phyloP scores from a whole-genome alignment of 2,888 invertebrate genomes.

The Chouioia cunea region DNA sequence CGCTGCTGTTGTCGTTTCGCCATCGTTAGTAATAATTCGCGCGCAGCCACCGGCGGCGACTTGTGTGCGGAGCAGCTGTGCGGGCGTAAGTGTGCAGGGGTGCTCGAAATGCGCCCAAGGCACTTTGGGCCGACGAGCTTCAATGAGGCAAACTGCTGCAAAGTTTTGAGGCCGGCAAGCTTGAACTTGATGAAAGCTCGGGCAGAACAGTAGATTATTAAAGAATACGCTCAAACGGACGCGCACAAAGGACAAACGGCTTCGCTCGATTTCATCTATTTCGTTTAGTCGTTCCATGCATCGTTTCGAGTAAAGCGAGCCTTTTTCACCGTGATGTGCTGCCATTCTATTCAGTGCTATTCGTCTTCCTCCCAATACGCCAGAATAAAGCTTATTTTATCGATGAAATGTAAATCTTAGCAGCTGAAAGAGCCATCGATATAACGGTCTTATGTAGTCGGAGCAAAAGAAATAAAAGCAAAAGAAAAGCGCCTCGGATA shows the following conservation, averaged over 20 bases:
- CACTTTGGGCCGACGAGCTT: background rate
- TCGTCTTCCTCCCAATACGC: too few relatives aligned
- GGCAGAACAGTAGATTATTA: background rate
- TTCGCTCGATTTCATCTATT: too few relatives aligned
- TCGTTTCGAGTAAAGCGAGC: too few relatives aligned
- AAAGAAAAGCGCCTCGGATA: constrained; percentile 17
- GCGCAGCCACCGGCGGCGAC: background rate
- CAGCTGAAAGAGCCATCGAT: too few relatives aligned
- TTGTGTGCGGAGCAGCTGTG: background rate
- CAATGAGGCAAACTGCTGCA: constrained; percentile 2
- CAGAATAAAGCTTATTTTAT: too few relatives aligned
- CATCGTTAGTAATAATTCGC: constrained; percentile 44
- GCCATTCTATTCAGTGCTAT: too few relatives aligned
- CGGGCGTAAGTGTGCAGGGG: background rate
- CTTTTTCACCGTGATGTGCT: too few relatives aligned
- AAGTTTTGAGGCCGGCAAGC: background rate
- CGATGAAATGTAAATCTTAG: too few relatives aligned
- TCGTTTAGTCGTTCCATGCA: too few relatives aligned
- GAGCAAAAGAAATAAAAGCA: background rate
- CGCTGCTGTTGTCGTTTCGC: constrained; percentile 13
- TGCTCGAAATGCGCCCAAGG: constrained; percentile 5
- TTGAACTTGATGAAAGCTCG: background rate
- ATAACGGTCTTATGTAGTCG: background rate
- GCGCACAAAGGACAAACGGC: too few relatives aligned
- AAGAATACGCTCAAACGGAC: background rate